phyloP scores from a whole-genome alignment of 2,113 vertebrate species.

The Gallinago media region DNA sequence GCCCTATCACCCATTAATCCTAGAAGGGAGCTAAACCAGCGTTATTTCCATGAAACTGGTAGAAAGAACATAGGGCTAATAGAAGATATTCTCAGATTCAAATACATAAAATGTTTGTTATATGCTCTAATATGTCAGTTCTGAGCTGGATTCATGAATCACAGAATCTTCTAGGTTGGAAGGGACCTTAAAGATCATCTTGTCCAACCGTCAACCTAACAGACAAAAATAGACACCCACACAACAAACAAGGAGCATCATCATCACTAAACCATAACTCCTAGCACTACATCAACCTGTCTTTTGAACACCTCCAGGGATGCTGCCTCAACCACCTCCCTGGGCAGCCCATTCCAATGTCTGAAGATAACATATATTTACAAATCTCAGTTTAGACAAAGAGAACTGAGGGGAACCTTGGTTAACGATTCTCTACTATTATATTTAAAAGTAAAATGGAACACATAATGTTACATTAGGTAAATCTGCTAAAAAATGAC shows the following conservation, averaged over 20 bases:
- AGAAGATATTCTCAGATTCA: background rate
- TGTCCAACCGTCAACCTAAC: no score
- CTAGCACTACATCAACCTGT: no score
- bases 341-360: no score
- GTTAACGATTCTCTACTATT: background rate
- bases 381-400: background rate
- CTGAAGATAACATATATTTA: background rate
- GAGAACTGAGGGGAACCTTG: background rate
- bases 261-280: no score
- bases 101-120: background rate
- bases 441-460: background rate
- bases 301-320: no score
- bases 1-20: background rate
- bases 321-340: no score
- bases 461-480: background rate
- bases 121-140: background rate
- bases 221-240: no score
- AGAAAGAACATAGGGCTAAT: background rate
- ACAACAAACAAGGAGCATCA: no score
- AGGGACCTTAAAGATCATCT: no score
- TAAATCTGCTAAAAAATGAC: background rate
- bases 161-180: no score
- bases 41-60: background rate
- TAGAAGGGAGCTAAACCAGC: background rate
- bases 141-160: background rate